Base-by-base conservation (phyloP, 2,888 invertebrate genomes). In the Calephelis perditalis region DNA sequence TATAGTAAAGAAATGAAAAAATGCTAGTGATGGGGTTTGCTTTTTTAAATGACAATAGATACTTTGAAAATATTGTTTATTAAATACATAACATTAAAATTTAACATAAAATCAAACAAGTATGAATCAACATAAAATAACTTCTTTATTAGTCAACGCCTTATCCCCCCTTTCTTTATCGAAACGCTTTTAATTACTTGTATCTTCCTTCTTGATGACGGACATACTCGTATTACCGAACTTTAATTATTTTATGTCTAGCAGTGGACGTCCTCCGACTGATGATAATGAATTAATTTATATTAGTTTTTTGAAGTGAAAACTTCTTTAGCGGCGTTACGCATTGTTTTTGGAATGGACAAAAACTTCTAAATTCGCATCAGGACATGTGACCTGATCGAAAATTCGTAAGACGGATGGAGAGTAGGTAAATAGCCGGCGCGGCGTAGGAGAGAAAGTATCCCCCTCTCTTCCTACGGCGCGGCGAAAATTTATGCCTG, bases 131-230 rank as follows among this genome's bases (percentile, higher is more conserved):
- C 15, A 47, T 47, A 26, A 47, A 8, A 8, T 47, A 47, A 47
- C 47, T 47, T 47, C 15, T 47, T 47, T 8, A 47, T 15, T 15
- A 47, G 12, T 46, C 12, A 46, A 6, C 46, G 7, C 46, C 46
- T 46, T 46, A 7, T 12, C 4, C 46, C 12, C 46, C 4, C 12
- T n/a, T 46, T 46, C 3, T 46, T 46, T 46, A 46, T 46, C 4
- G n/a, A 46, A 46, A 46, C 46, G 46, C 46, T 46, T 46, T n/a
- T 3, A 46, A 46, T 46, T n/a, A 46, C 46, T 46, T 46, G 46
- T 46, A 46, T 46, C 46, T 46, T 46, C n/a, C 12, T 11, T n/a
- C n/a, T 46, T 46, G 46, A 46, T 5, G 46, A 46, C 4, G 46
- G 46, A 46, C n/a, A n/a, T n/a, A n/a, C n/a, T n/a, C 46, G 2